These are phyloP conservation scores for Spheniscus mendiculus DNA, from an alignment of 2,113 vertebrate genomes.

Conservation along the genomic window DNA sequence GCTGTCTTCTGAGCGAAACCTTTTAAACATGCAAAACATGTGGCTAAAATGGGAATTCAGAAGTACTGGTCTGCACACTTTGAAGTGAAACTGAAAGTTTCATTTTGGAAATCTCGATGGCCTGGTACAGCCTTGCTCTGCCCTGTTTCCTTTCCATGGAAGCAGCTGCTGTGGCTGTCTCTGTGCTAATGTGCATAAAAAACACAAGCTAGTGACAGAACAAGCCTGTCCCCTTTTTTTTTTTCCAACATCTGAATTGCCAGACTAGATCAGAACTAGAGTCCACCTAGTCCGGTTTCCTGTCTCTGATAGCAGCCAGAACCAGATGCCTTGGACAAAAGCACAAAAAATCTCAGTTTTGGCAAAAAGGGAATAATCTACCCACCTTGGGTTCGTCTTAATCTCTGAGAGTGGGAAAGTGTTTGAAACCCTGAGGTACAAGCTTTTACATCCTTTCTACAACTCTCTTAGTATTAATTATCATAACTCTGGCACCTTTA, in stretches of 20 bases:
- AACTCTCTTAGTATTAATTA: constrained; percentile 51
- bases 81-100: constrained; percentile 16
- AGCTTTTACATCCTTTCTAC: constrained; percentile 57
- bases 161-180: background rate
- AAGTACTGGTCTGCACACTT: background rate
- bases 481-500: constrained; percentile 50
- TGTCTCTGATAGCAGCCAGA: constrained; percentile 13
- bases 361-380: background rate
- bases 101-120: background rate
- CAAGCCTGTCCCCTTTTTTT: background rate
- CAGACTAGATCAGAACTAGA: background rate
- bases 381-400: background rate
- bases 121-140: background rate
- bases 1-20: background rate
- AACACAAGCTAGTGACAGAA: background rate
- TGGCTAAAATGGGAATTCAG: background rate
- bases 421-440: constrained; percentile 27
- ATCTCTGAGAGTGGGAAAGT: constrained; percentile 12
- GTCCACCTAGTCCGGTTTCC: background rate
- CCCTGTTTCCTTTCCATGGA: rapidly evolving
- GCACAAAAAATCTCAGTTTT: background rate
- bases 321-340: background rate
- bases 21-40: constrained; percentile 29
- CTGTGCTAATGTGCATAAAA: background rate
- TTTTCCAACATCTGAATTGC: background rate